phyloP scores from a whole-genome alignment of 2,888 invertebrate species.

The Anticlea derivata region DNA sequence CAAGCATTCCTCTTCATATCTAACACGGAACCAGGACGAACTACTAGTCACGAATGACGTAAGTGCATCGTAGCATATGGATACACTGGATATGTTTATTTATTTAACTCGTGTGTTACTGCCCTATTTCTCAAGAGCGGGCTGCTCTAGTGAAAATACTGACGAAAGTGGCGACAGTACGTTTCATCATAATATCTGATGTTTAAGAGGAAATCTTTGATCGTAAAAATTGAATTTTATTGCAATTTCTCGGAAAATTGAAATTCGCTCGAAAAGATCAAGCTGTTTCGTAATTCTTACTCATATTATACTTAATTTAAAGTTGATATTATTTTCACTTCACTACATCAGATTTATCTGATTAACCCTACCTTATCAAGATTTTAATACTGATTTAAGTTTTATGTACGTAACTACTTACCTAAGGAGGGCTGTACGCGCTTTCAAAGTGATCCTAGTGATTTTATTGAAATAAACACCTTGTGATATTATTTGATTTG shows the following conservation, averaged over 20 bases:
- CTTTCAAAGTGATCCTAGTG: too few species aligned
- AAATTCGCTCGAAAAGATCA: constrained; percentile 4
- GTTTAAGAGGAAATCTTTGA: constrained; percentile 23
- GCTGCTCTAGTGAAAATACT: constrained; percentile 29
- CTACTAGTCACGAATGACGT: constrained; percentile 36
- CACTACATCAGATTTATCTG: too few species aligned
- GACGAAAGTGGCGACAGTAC: constrained; percentile 34
- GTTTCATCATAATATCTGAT: constrained; percentile 21
- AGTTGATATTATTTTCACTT: too few species aligned
- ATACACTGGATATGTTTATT: constrained; percentile 36
- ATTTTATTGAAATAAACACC: too few species aligned
- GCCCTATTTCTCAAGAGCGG: constrained; percentile 36
- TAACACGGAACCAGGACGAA: constrained; percentile 16
- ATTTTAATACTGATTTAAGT: too few species aligned
- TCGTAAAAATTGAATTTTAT: constrained; percentile 24
- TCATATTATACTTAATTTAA: too few species aligned
- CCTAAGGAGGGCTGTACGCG: too few species aligned
- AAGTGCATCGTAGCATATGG: constrained; percentile 38
- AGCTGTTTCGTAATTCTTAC: constrained; percentile 2
- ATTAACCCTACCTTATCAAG: too few species aligned
- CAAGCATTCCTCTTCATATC: constrained; percentile 7
- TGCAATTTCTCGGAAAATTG: constrained; percentile 12
- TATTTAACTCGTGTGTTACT: constrained; percentile 35
- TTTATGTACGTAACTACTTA: too few species aligned
- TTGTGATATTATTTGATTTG: too few species aligned